phyloP scores from a whole-genome alignment of 1,140 invertebrate genomes.

The Araneus ventricosus region DNA sequence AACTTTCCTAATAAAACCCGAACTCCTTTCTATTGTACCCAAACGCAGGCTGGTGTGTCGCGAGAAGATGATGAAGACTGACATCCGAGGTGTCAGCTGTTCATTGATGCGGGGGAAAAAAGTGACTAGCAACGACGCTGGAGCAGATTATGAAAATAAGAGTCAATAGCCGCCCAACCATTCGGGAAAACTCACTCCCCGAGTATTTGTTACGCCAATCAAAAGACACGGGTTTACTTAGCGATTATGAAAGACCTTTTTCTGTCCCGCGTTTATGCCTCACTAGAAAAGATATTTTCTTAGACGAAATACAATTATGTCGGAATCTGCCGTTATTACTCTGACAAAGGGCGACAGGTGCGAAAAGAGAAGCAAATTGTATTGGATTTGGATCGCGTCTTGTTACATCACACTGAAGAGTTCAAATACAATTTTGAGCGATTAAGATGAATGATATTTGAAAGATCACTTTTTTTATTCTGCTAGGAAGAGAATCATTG shows the following conservation, averaged over 20 bases:
- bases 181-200: neutral
- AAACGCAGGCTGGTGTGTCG: neutral
- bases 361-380: neutral
- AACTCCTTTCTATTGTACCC: neutral
- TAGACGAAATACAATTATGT: neutral
- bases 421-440: too few species aligned
- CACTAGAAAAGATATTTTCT: neutral
- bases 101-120: neutral
- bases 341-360: neutral
- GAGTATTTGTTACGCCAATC: constrained; percentile 27
- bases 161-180: neutral
- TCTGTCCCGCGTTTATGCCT: neutral
- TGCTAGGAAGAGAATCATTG: too few species aligned
- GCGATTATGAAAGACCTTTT: neutral
- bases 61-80: neutral
- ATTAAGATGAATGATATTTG: too few species aligned
- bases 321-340: neutral
- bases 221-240: neutral
- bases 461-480: too few species aligned
- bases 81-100: constrained; percentile 29
- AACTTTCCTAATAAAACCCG: too few species aligned
- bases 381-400: neutral
- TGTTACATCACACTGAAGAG: too few species aligned
- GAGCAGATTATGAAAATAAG: constrained; percentile 15
- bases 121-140: neutral